phyloP scores from a whole-genome alignment of 1,140 invertebrate species.

The Ceratoteleas bidentatus region DNA sequence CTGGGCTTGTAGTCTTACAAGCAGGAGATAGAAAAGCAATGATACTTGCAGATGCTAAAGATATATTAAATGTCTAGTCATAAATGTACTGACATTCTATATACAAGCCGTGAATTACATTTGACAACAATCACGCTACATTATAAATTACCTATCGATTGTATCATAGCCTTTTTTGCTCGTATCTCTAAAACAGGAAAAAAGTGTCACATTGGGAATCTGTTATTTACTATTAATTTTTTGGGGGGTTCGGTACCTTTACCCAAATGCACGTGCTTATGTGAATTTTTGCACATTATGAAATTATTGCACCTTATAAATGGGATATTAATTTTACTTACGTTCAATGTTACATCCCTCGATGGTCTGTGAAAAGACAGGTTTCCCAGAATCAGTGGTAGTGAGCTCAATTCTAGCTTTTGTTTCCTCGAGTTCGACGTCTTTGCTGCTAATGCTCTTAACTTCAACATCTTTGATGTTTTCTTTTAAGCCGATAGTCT shows the following conservation, averaged over 20 bases:
- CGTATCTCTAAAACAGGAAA: conserved; percentile 80
- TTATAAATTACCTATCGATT: conserved; percentile 80
- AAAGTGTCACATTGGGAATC: conserved; percentile 41
- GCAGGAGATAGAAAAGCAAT: conserved; percentile 65
- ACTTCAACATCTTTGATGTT: conserved; percentile 28
- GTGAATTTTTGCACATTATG: no score
- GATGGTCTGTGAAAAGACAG: conserved; percentile 87
- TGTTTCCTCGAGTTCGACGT: conserved; percentile 51
- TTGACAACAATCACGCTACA: conserved; percentile 68
- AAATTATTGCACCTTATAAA: not conserved
- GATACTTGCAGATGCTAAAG: conserved; percentile 60
- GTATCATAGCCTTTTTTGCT: conserved; percentile 81
- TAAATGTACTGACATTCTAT: conserved; percentile 36
- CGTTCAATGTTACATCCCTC: conserved; percentile 89
- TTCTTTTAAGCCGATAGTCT: conserved; percentile 10
- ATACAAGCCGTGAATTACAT: conserved; percentile 64
- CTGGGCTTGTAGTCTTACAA: no score
- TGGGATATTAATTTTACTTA: conserved; percentile 82
- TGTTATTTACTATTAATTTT: not conserved
- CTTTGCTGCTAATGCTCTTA: not conserved
- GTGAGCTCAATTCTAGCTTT: conserved; percentile 69
- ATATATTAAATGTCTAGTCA: conserved; percentile 26
- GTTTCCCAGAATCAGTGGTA: conserved; percentile 82
- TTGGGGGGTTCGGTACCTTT: no score
- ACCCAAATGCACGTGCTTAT: no score